These are phyloP conservation scores for Corythucha ciliata DNA, from an alignment of 2,888 invertebrate genomes.

Conservation along the genomic window DNA sequence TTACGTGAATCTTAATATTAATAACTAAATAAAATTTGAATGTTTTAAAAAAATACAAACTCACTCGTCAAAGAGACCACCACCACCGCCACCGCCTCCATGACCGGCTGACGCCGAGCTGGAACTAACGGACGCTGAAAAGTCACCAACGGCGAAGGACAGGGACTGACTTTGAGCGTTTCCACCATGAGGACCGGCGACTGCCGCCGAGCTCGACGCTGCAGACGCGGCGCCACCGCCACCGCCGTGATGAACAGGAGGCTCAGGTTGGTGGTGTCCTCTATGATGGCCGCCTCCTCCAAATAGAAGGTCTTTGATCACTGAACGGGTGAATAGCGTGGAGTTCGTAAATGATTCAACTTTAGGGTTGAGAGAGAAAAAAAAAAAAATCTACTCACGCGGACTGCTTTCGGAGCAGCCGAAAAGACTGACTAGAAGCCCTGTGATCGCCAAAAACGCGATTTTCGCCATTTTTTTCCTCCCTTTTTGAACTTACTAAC, in stretches of 20 bases:
- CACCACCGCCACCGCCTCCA: slow-evolving; percentile 30
- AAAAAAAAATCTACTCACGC: too few species aligned
- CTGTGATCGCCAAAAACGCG: too few species aligned
- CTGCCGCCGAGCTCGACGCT: slow-evolving; percentile 16
- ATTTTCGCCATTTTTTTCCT: too few species aligned
- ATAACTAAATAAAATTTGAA: too few species aligned
- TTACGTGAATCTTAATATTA: too few species aligned
- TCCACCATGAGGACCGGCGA: slow-evolving; percentile 19
- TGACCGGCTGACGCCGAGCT: slow-evolving; percentile 25
- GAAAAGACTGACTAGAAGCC: too few species aligned
- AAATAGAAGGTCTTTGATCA: too few species aligned
- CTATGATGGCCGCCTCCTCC: slow-evolving; percentile 31
- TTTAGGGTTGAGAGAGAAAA: too few species aligned
- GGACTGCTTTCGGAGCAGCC: too few species aligned
- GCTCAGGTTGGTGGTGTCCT: slow-evolving; percentile 9
- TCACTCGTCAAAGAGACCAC: slow-evolving; percentile 14
- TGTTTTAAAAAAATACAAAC: background rate
- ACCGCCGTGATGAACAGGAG: slow-evolving; percentile 5
- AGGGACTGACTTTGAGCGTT: slow-evolving; percentile 20
- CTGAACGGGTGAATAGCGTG: too few species aligned
- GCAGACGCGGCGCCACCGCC: slow-evolving; percentile 20
- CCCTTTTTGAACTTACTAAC: too few species aligned
- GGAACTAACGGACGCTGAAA: slow-evolving; percentile 22
- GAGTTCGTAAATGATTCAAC: too few species aligned
- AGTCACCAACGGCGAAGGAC: slow-evolving; percentile 17